Conservation (phyloP, 2,888 invertebrate genomes). For the Drosophila maculinotata region DNA sequence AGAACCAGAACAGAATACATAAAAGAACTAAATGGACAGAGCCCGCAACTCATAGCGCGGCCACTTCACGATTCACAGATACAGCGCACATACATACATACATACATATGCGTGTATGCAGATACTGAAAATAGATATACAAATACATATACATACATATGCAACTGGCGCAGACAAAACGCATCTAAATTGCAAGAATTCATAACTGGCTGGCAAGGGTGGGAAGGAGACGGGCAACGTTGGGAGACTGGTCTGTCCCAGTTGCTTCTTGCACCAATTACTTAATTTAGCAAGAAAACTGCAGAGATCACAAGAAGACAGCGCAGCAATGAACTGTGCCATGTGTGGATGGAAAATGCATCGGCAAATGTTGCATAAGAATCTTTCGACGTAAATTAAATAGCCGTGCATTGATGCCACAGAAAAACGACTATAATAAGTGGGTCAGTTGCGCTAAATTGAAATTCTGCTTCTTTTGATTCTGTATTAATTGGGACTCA, state of each 20-base stretch:
- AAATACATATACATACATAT: slow-evolving; percentile 37
- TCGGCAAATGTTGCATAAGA: slow-evolving; percentile 72
- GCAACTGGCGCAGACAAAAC: slow-evolving; percentile 36
- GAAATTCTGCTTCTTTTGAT: not conserved
- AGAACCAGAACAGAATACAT: slow-evolving; percentile 51
- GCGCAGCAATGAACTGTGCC: slow-evolving; percentile 16
- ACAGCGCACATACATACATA: slow-evolving; percentile 20
- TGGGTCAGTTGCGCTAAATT: slow-evolving; percentile 56
- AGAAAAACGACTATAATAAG: slow-evolving; percentile 27
- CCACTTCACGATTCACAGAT: slow-evolving; percentile 25
- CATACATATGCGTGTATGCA: too few species aligned
- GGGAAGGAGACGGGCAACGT: not conserved
- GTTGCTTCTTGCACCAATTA: slow-evolving; percentile 68
- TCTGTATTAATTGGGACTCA: not conserved
- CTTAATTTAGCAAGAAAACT: slow-evolving; percentile 76
- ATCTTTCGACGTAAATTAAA: slow-evolving; percentile 14
- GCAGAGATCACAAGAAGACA: slow-evolving; percentile 43
- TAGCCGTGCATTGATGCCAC: slow-evolving; percentile 32
- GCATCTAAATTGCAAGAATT: slow-evolving; percentile 71
- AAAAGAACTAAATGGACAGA: slow-evolving; percentile 48
- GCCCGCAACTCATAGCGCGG: slow-evolving; percentile 26
- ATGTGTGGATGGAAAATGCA: slow-evolving; percentile 37
- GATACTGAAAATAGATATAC: slow-evolving; percentile 2
- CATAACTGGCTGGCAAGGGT: slow-evolving; percentile 31
- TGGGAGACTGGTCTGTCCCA: slow-evolving; percentile 27